phyloP scores from a whole-genome alignment of 1,140 invertebrate species.

The Asobara japonica region DNA sequence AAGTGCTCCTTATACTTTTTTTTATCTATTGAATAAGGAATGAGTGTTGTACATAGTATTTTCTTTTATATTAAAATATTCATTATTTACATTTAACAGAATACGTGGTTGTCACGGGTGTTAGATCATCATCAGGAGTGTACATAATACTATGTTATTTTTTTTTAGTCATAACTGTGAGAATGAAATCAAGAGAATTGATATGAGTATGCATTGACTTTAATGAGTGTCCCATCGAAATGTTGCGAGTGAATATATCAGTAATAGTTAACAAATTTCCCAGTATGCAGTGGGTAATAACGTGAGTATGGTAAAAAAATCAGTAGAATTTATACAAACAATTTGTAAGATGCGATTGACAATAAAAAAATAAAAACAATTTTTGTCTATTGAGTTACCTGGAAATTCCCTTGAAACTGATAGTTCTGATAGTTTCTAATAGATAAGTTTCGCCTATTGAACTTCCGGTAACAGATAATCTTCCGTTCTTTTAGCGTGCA shows the following conservation, averaged over 20 bases:
- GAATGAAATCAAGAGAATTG: not conserved
- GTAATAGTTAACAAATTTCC: slow-evolving; percentile 11
- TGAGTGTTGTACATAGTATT: slow-evolving; percentile 11
- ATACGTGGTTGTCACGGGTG: not conserved
- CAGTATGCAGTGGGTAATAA: not conserved
- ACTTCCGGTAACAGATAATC: too few species aligned
- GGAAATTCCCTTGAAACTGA: not conserved
- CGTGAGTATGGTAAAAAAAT: not conserved
- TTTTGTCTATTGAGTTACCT: not conserved
- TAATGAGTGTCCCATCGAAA: not conserved
- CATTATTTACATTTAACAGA: not conserved
- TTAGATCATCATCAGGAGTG: not conserved
- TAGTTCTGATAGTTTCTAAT: too few species aligned
- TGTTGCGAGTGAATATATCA: not conserved
- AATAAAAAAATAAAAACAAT: slow-evolving; percentile 28
- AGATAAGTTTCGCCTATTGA: too few species aligned
- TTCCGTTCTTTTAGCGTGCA: too few species aligned
- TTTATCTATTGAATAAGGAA: not conserved
- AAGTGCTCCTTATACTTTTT: slow-evolving; percentile 3
- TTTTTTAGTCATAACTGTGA: slow-evolving; percentile 23
- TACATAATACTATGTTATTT: slow-evolving; percentile 8
- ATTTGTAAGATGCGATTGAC: slow-evolving; percentile 29
- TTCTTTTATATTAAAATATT: slow-evolving; percentile 4
- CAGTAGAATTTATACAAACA: slow-evolving; percentile 15
- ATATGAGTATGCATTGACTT: slow-evolving; percentile 14